phyloP scores from a whole-genome alignment of 1,140 invertebrate species.

The Argopecten irradians region DNA sequence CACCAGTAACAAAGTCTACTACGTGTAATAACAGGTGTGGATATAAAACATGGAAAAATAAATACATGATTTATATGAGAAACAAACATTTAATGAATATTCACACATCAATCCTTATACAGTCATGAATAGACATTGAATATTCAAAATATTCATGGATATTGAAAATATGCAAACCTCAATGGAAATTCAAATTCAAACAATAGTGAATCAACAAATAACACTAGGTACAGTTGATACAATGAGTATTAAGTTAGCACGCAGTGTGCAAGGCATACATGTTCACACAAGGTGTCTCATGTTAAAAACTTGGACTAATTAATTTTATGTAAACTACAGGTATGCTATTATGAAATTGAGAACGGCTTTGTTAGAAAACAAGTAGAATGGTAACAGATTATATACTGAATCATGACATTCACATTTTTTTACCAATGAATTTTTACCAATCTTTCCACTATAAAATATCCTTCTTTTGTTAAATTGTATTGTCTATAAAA shows the following conservation, averaged over 20 bases:
- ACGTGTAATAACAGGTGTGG: not conserved
- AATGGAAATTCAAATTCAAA: not conserved
- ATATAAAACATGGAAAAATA: not conserved
- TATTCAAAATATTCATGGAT: not conserved
- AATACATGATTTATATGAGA: slow-evolving; percentile 23
- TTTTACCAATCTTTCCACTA: no score
- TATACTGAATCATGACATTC: no score
- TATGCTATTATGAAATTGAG: no score
- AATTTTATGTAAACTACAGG: no score
- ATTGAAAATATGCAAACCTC: not conserved
- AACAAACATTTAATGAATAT: not conserved
- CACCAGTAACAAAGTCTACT: not conserved
- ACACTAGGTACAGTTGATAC: not conserved
- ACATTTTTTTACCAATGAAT: no score
- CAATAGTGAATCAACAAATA: not conserved
- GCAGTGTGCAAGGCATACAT: not conserved
- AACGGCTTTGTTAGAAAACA: no score
- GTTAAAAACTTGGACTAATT: no score
- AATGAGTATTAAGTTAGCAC: slow-evolving; percentile 4
- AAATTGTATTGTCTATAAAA: no score
- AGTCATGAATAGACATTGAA: no score
- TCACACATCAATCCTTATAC: no score
- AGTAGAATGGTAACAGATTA: no score
- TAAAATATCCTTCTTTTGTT: no score
- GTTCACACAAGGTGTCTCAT: not conserved